Evolutionary conservation across 2,888 invertebrate species (phyloP).

Genomic region (Cynaeus angustus): DNA sequence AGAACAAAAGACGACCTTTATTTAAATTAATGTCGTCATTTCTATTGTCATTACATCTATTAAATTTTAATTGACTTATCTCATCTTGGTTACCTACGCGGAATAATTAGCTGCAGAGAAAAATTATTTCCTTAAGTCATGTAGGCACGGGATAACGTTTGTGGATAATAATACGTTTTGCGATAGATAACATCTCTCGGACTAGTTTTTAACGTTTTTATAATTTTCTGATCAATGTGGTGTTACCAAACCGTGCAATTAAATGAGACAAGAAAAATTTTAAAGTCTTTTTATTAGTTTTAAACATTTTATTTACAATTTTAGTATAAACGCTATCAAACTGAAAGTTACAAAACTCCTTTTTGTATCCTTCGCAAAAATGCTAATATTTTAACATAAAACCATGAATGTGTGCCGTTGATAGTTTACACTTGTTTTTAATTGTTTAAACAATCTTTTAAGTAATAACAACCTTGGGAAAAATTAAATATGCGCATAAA

Average conservation of each 20-base stretch:
- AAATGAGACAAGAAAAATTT: no score
- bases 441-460: conserved; percentile 4
- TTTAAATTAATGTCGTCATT: conserved; percentile 22
- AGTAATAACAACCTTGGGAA: conserved; percentile 7
- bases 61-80: conserved; percentile 5
- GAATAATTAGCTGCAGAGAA: conserved; percentile 2
- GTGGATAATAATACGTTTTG: no score
- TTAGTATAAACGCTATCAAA: no score
- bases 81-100: conserved; percentile 12
- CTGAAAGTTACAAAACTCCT: no score
- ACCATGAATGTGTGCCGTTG: conserved; percentile 6
- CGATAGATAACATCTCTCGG: no score
- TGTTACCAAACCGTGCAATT: no score
- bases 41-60: conserved; percentile 3
- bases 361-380: no score
- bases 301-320: no score
- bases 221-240: no score
- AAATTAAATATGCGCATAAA: conserved; percentile 4
- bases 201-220: no score
- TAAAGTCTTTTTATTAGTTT: no score
- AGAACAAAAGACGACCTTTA: conserved; percentile 25
- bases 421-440: conserved; percentile 2
- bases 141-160: no score
- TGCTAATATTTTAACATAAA: neutral
- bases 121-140: neutral